Evolutionary conservation across 2,797 vertebrate species (phyloP).

Genomic region (Clarias platycephalus): DNA sequence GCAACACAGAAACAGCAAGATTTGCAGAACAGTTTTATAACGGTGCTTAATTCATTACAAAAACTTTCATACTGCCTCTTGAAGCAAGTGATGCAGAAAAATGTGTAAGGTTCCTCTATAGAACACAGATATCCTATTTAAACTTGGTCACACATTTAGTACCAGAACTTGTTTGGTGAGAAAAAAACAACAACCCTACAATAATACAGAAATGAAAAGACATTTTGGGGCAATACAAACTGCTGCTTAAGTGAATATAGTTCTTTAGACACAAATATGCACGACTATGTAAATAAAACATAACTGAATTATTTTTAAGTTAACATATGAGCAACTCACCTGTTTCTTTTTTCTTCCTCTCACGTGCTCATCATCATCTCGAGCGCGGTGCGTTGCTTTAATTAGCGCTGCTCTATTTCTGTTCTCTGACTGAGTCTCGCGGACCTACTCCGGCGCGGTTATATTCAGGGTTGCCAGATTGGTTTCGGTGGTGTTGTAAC

Average conservation of each 20-base stretch:
- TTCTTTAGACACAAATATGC: background rate
- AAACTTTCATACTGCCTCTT: background rate
- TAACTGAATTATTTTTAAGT: background rate
- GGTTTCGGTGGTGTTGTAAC: background rate
- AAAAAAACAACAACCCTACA: background rate
- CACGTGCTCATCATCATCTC: slow-evolving; percentile 5
- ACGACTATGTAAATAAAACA: background rate
- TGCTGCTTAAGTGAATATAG: background rate
- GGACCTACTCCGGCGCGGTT: background rate
- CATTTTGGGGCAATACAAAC: background rate
- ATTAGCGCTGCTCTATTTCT: slow-evolving; percentile 25
- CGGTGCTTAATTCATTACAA: too few relatives aligned
- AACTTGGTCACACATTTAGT: background rate
- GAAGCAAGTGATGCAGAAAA: background rate
- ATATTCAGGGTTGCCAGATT: slow-evolving; percentile 35
- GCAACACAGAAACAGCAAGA: background rate
- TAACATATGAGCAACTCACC: slow-evolving; percentile 36
- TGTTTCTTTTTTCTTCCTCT: background rate
- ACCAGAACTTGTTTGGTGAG: background rate
- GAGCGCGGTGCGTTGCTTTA: background rate
- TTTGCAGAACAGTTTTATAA: background rate
- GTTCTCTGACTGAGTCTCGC: slow-evolving; percentile 10
- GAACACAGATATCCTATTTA: background rate
- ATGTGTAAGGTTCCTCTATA: background rate
- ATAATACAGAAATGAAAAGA: background rate